Evolutionary conservation across 2,113 vertebrate genomes (phyloP).

Genomic region (Ctenomys sociabilis): DNA sequence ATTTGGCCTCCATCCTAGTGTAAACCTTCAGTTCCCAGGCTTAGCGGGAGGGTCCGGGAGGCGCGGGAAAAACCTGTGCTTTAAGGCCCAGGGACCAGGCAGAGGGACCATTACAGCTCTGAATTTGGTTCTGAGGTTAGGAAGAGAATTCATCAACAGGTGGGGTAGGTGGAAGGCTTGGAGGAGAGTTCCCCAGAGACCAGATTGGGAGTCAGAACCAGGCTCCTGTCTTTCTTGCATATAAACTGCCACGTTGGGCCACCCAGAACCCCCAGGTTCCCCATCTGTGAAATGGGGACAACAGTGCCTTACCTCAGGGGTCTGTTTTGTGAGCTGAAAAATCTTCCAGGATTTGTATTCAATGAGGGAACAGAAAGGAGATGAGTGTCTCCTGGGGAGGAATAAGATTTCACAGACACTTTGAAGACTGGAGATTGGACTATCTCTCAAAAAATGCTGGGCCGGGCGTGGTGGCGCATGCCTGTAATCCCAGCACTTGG

Average conservation of each 20-base stretch:
- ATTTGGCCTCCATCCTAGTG: background rate
- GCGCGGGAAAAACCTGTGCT: background rate
- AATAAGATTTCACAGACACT: constrained; percentile 2
- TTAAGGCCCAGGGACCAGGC: background rate
- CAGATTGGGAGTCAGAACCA: background rate
- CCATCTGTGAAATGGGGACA: constrained; percentile 46
- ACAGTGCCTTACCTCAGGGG: background rate
- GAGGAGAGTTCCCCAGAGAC: constrained; percentile 33
- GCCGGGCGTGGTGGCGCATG: no score
- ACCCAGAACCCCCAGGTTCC: background rate
- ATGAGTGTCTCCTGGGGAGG: background rate
- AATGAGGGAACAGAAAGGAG: background rate
- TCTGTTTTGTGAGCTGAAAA: background rate
- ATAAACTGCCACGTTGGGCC: constrained; percentile 66
- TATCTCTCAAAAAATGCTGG: background rate
- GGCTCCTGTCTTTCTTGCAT: background rate
- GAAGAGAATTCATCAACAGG: constrained; percentile 64
- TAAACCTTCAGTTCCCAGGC: constrained; percentile 21
- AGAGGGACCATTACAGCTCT: background rate
- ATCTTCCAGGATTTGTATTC: constrained; percentile 37
- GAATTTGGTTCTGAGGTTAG: background rate
- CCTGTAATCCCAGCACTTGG: no score
- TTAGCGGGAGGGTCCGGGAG: background rate
- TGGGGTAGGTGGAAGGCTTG: constrained; percentile 56
- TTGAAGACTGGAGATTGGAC: constrained; percentile 11